Base-by-base conservation (phyloP, 2,113 vertebrate species). In the Rhea americana region DNA sequence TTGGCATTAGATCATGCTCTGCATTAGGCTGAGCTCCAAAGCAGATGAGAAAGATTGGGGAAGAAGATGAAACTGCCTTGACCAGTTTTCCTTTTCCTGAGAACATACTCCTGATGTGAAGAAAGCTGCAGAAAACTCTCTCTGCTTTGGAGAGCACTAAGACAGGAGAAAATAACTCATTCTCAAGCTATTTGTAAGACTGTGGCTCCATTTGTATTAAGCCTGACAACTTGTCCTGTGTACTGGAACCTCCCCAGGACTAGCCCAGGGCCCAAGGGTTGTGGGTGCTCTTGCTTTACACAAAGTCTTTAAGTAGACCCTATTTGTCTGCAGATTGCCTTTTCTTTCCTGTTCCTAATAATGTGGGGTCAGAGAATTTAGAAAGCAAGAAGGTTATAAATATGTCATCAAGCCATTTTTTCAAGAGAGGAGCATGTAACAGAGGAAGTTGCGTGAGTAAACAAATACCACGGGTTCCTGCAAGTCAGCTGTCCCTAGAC, bases 1-100 rank as follows among this genome's bases (percentile, higher is more conserved):
- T 75, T 55, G 65, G 91, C 90, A 90, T 91, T 66, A 93, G 95
- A 81, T 93, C 91, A 91, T 24, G 74, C 61, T 90, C 82, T 85
- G 76, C 82, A 91, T 53, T 59, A 85, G 91, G 53, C 73, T 90
- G 56, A 86, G 92, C 83, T 95, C 93, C 94, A 96, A 89, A 93
- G 72, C 66, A 79, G 77, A 58, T 15, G 48, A 90, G 61, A 72
- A 83, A 84, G 30, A 37, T 45, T 17, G 50, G 61, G 25, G 25
- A 84, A 3, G 5, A 89, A 58, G 70, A 79, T 16, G 32, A 82
- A 94, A 95, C 67, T 90, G 83, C 70, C 86, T 74, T 93, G 76
- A 82, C 62, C 66, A 71, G 66, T 41, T 84, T 93, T 91, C 55
- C 81, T 82, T 59, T 37, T 62, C 77, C 66, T 66, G 90, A 32